phyloP scores from a whole-genome alignment of 2,888 invertebrate genomes.

The Volucella zonaria region DNA sequence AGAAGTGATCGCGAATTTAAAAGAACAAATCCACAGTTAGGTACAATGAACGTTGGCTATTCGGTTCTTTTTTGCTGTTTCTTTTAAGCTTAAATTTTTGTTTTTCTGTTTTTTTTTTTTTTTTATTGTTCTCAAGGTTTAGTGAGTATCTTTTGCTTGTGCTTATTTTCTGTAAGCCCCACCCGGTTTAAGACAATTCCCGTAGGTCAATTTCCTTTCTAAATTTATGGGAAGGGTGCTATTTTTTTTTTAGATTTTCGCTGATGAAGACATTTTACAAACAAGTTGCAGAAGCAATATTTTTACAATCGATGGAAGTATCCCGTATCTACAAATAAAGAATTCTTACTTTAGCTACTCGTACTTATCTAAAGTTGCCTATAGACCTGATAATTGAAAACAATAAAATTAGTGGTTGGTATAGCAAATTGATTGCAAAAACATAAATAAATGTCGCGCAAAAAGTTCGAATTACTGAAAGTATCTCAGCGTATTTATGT shows the following conservation, averaged over 20 bases:
- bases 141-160: slow-evolving; percentile 16
- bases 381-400: too few relatives aligned
- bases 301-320: not conserved
- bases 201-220: not conserved
- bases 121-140: not conserved
- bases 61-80: not conserved
- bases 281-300: not conserved
- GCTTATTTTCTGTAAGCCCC: slow-evolving; percentile 6
- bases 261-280: not conserved
- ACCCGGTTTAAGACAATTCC: slow-evolving; percentile 34
- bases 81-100: slow-evolving; percentile 18
- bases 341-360: too few relatives aligned
- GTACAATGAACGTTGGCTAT: slow-evolving; percentile 55
- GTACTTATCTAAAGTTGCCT: too few relatives aligned
- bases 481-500: slow-evolving; percentile 2
- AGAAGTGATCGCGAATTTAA: slow-evolving; percentile 42
- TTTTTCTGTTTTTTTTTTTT: not conserved
- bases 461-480: slow-evolving; percentile 5
- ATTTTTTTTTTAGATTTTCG: not conserved
- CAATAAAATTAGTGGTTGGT: not conserved
- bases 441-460: slow-evolving; percentile 40
- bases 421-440: not conserved
- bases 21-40: slow-evolving; percentile 58
- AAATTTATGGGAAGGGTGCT: not conserved
- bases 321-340: not conserved